A percentile compares a stretch with the other conserved stretches of the same genome.
Evolutionary conservation across 2,888 invertebrate species (phyloP).

Genomic region (Xylophagus ater): DNA sequence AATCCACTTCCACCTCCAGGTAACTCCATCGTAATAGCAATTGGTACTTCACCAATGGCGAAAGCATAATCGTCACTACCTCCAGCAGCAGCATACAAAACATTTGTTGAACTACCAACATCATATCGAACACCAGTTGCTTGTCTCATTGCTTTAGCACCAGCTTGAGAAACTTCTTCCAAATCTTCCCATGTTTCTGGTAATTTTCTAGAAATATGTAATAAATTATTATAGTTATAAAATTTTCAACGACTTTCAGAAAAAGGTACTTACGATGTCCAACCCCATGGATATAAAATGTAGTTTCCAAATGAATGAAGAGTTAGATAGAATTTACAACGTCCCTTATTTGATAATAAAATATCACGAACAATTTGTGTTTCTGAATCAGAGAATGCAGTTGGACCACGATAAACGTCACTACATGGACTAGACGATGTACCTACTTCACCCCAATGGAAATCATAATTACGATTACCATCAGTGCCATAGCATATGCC

Average conservation of each 20-base stretch:
- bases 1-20: conserved; percentile 47
- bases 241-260: not conserved
- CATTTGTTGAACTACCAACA: conserved; percentile 37
- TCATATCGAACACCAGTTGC: conserved; percentile 35
- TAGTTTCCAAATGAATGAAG: conserved; percentile 26
- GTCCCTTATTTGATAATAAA: conserved; percentile 17
- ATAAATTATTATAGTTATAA: not conserved
- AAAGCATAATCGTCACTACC: conserved; percentile 57
- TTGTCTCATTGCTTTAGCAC: conserved; percentile 31
- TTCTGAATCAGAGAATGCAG: conserved; percentile 49
- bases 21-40: conserved; percentile 53
- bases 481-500: conserved; percentile 50
- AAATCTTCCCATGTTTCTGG: conserved; percentile 38
- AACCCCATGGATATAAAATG: conserved; percentile 33
- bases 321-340: conserved; percentile 22
- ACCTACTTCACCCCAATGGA: conserved; percentile 47
- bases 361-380: conserved; percentile 24
- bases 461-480: conserved; percentile 57
- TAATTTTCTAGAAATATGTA: conserved; percentile 23
- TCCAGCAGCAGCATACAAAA: conserved; percentile 46
- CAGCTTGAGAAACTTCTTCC: conserved; percentile 33
- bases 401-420: conserved; percentile 43
- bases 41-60: conserved; percentile 43
- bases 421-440: conserved; percentile 34
- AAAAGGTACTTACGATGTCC: conserved; percentile 32